Evolutionary conservation across 2,888 invertebrate species (phyloP), one percentile per base, ranked within the genome.

Genomic region (Dolichopus griseipennis): DNA sequence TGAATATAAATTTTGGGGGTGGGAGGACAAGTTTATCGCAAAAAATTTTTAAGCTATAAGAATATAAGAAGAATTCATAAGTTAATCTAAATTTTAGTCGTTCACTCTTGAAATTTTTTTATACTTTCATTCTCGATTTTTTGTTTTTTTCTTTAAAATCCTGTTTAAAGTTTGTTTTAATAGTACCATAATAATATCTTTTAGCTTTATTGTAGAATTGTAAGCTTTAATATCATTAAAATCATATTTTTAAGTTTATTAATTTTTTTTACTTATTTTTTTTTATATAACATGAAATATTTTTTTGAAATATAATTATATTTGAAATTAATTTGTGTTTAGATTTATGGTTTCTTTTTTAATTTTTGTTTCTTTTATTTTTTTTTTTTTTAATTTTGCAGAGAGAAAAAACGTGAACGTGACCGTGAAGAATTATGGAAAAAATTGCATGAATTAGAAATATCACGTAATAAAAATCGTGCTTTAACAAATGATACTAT

Each of bases 361-460:
- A 33, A 21, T 70, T 63, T 70, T 37, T 18, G 9, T 20, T 21
- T 64, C 4, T 65, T 64, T 64, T 61, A 65, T 65, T 34, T 61
- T 66, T 63, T 43, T 69, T 65, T 67, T 68, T 69, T 66, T 68
- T 52, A 7, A 12, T 66, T 68, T 71, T 71, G 4, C 67, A 82
- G 82, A 79, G 82, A 82, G 72, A 82, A 82, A 73, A 82, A 82
- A 73, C 78, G 86, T 85, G 94, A 83, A 93, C 97, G 87, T 89
- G 97, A 85, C 93, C 98, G 86, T 86, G 95, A 95, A 82, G 98
- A 99, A 83, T 85, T 99, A 82, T 99, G 99, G 99, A 94, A 93
- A 85, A 91, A 89, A 84, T 85, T 95, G 83, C 90, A 90, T 78
- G 93, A 95, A 85, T 86, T 95, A 84, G 94, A 95, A 87, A 85